Conservation (phyloP, 2,888 invertebrate genomes). For the Drosophila hawaiiensis region DNA sequence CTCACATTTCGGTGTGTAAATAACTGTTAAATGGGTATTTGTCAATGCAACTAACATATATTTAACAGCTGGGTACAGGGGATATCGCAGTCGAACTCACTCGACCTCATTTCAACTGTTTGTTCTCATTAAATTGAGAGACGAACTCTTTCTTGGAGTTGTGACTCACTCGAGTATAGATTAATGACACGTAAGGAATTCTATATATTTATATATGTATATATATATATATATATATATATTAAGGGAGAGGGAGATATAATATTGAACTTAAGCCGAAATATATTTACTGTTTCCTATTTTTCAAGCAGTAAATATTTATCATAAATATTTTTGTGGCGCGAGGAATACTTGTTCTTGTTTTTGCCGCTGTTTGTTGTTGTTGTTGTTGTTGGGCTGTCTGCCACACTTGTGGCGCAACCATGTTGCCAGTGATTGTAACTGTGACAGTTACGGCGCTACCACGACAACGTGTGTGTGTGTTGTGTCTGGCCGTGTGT, state of each 20-base stretch:
- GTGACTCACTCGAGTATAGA: too few species aligned
- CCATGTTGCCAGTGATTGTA: conserved; percentile 51
- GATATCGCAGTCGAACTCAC: too few species aligned
- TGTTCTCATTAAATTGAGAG: too few species aligned
- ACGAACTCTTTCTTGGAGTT: too few species aligned
- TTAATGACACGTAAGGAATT: background rate
- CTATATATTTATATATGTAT: too few species aligned
- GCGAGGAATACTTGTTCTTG: conserved; percentile 4
- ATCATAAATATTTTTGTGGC: conserved; percentile 53
- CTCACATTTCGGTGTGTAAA: too few species aligned
- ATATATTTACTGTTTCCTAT: conserved; percentile 6
- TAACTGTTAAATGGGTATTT: too few species aligned
- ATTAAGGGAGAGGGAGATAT: background rate
- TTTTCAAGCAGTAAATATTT: conserved; percentile 40
- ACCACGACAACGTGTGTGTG: conserved; percentile 8
- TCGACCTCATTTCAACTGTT: too few species aligned
- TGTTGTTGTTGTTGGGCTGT: conserved; percentile 22
- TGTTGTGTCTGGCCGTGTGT: conserved; percentile 26
- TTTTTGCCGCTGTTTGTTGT: conserved; percentile 2
- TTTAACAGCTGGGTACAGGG: too few species aligned
- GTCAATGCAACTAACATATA: too few species aligned
- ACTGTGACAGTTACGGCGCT: conserved; percentile 7
- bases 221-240: too few species aligned
- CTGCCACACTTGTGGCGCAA: conserved; percentile 47
- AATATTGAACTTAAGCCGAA: background rate